phyloP scores from a whole-genome alignment of 2,113 vertebrate genomes.

The Prolemur simus region DNA sequence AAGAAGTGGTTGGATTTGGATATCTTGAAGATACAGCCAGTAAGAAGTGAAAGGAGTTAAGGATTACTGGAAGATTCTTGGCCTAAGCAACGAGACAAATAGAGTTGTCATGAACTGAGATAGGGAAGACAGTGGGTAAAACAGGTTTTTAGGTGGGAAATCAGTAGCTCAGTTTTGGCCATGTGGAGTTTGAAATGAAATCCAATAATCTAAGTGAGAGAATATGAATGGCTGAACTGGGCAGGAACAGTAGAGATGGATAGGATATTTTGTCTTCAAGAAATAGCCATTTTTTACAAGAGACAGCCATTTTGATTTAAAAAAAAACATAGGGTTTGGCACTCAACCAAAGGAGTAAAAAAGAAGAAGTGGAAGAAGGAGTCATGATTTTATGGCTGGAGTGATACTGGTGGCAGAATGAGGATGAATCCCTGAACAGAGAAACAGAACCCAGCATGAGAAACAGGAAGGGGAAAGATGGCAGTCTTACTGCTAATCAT shows the following conservation, averaged over 20 bases:
- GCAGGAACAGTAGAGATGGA: neutral
- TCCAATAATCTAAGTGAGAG: neutral
- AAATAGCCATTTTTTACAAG: neutral
- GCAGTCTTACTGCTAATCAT: neutral
- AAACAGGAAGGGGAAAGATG: neutral
- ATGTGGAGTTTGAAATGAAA: conserved; percentile 10
- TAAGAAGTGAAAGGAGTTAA: neutral
- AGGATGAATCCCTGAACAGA: neutral
- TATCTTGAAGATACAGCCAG: neutral
- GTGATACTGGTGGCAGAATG: neutral
- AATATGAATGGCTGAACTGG: neutral
- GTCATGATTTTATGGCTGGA: neutral
- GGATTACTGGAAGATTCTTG: neutral
- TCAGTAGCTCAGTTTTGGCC: neutral
- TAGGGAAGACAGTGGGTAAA: neutral
- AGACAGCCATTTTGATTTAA: neutral
- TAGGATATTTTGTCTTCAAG: neutral
- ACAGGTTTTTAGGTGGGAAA: neutral
- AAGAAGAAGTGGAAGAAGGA: neutral
- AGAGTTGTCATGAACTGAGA: neutral
- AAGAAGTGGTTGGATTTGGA: neutral
- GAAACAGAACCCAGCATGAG: neutral
- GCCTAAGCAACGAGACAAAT: neutral
- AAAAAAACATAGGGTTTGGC: neutral
- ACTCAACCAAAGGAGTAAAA: neutral